Evolutionary conservation across 2,797 vertebrate species (phyloP).

Genomic region (Linurgus olivaceus): DNA sequence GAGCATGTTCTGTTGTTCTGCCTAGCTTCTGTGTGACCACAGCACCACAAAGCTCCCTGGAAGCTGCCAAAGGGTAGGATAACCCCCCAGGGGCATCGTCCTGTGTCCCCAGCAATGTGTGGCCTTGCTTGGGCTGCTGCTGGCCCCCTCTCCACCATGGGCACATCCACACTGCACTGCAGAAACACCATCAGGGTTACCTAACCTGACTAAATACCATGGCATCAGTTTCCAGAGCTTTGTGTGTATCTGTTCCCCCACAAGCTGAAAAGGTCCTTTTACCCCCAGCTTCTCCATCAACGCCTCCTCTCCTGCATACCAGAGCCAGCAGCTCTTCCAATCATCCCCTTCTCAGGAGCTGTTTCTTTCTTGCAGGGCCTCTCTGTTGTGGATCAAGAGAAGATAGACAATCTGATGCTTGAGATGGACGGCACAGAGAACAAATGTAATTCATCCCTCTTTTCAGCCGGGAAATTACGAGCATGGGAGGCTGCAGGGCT

Average conservation of each 20-base stretch:
- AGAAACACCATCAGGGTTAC: not conserved
- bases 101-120: not conserved
- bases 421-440: constrained; percentile 80
- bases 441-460: constrained; percentile 71
- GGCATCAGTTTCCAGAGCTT: constrained; percentile 27
- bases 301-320: accelerated
- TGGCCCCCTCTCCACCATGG: not conserved
- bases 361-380: constrained; percentile 69
- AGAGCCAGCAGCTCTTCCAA: not conserved
- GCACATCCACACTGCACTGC: not conserved
- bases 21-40: constrained; percentile 21
- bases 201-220: not conserved
- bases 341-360: not conserved
- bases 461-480: not conserved
- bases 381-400: constrained; percentile 79
- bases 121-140: not conserved
- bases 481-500: not conserved
- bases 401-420: constrained; percentile 79
- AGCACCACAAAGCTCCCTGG: constrained; percentile 34
- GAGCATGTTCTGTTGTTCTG: constrained; percentile 6
- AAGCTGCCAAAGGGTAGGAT: constrained; percentile 2
- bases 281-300: constrained; percentile 17
- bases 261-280: not conserved
- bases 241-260: not conserved
- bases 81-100: not conserved